Percentiles rank a stretch among this genome's conserved stretches.
Conservation (phyloP, 2,888 invertebrate species). For the Orthosia gracilis region DNA sequence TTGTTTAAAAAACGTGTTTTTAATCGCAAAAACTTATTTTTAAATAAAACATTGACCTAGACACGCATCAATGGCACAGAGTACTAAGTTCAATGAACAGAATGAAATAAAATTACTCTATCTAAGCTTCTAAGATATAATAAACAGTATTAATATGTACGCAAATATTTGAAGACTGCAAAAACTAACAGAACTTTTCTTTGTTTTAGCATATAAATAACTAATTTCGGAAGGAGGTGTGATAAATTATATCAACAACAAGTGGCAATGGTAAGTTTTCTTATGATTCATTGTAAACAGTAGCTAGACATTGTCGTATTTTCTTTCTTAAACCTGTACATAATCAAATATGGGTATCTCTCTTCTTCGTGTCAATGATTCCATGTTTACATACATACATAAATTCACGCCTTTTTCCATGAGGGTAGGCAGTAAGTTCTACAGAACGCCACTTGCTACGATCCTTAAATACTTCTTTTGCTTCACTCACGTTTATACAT, state of each 20-base stretch:
- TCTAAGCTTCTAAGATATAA: neutral
- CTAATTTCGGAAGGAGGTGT: slow-evolving; percentile 12
- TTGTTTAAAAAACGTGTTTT: too few relatives aligned
- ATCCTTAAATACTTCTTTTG: too few relatives aligned
- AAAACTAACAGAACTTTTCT: slow-evolving; percentile 23
- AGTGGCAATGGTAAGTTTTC: neutral
- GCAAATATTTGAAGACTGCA: slow-evolving; percentile 25
- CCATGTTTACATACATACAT: too few relatives aligned
- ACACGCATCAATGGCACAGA: slow-evolving; percentile 28
- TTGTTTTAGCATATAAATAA: slow-evolving; percentile 18
- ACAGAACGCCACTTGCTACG: too few relatives aligned
- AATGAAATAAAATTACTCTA: neutral
- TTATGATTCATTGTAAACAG: neutral
- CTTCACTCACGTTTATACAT: too few relatives aligned
- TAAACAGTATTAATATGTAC: slow-evolving; percentile 30
- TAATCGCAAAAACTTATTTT: too few relatives aligned
- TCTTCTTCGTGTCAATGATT: too few relatives aligned
- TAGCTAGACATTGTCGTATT: neutral
- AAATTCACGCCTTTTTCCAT: too few relatives aligned
- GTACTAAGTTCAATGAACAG: slow-evolving; percentile 38
- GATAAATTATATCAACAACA: slow-evolving; percentile 23
- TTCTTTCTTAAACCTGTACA: too few relatives aligned
- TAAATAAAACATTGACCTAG: slow-evolving; percentile 8
- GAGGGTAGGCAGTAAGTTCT: too few relatives aligned
- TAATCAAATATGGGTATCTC: too few relatives aligned